phyloP scores from a whole-genome alignment of 2,888 invertebrate genomes.

The Watsonalla cultraria region DNA sequence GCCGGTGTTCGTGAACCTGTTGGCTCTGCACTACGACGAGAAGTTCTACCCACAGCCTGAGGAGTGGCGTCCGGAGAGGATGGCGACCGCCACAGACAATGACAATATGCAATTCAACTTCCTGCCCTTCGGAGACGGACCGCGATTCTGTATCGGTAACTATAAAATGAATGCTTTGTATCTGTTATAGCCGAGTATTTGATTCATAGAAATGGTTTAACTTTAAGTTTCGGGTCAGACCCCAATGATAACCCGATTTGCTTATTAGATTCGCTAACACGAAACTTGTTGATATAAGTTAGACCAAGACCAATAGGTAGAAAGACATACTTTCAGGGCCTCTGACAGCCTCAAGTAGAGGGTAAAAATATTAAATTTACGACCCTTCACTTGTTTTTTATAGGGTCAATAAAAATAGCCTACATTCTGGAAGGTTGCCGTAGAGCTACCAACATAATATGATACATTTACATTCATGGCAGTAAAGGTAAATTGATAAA shows the following conservation, averaged over 20 bases:
- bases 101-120: constrained; percentile 50
- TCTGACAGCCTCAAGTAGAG: too few relatives aligned
- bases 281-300: too few relatives aligned
- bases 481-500: neutral
- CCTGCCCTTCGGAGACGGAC: constrained; percentile 60
- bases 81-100: constrained; percentile 31
- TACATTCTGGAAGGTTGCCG: too few relatives aligned
- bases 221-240: too few relatives aligned
- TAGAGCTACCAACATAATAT: too few relatives aligned
- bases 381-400: neutral
- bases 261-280: too few relatives aligned
- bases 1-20: constrained; percentile 51
- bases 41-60: constrained; percentile 46
- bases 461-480: neutral
- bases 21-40: constrained; percentile 49
- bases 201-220: too few relatives aligned
- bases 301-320: too few relatives aligned
- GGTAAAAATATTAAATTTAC: too few relatives aligned
- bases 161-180: neutral
- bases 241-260: too few relatives aligned
- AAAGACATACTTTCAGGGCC: too few relatives aligned
- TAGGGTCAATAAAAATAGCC: neutral
- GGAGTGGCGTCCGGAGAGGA: constrained; percentile 52
- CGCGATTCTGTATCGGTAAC: constrained; percentile 48
- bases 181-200: too few relatives aligned